Base-by-base conservation (phyloP, 1,140 invertebrate genomes). In the Drosophila kanapiae region DNA sequence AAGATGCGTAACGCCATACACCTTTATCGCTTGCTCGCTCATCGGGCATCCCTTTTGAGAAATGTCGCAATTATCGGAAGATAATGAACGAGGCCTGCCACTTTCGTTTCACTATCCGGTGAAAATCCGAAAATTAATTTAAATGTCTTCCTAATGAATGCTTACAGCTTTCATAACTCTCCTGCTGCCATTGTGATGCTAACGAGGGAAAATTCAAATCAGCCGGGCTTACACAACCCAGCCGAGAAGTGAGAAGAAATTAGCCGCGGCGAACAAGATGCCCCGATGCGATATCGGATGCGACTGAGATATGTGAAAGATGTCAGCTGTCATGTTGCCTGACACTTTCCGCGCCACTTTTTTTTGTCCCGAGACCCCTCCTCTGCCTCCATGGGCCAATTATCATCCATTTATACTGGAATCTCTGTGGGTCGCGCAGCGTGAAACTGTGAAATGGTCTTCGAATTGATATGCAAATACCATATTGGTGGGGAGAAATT, bases 121-220 rank as follows among this genome's bases (percentile, higher is more conserved):
- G 33, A n/a, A 31, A 37, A 16, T 58, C 49, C 18, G 45, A 29
- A 79, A 81, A 88, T 88, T 90, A 90, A 88, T 88, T 88, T 90
- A 90, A 88, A 88, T 78, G 85, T 84, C 63, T 81, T 65, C 64
- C 56, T 90, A 84, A 88, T 88, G 84, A 88, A 69, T 78, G 84
- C 51, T 63, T 74, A 75, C 65, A 71, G 78, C 74, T 35, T 53
- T 88, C 74, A 81, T 84, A 84, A 64, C 53, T 82, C 48, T 54
- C 67, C 61, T 59, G 33, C 33, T 23, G 16, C 35, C 31, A 68
- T 78, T 78, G 63, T 77, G 54, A 78, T 78, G 75, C 56, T 77
- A 78, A 77, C 31, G 23, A 53, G n/a, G 74, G 61, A 59, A 74
- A 75, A 77, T 75, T 48, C 38, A 77, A 76, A 65, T 37, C 35